Percentiles rank a stretch among this genome's conserved stretches.
phyloP scores from a whole-genome alignment of 2,113 vertebrate species.

The Hiodon alosoides region DNA sequence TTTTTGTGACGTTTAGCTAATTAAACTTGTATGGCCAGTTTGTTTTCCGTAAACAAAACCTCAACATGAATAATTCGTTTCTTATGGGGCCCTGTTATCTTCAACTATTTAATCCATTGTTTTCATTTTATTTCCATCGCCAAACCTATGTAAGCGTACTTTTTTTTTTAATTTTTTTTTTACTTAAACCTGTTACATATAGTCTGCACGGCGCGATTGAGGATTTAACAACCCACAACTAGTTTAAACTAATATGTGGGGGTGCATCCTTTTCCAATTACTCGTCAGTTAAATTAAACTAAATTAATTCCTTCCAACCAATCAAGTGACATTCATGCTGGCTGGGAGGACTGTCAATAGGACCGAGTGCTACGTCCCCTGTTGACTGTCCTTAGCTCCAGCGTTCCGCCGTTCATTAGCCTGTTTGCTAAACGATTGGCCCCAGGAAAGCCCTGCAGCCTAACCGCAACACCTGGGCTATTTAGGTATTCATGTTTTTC shows the following conservation, averaged over 20 bases:
- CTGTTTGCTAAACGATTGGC: constrained; percentile 68
- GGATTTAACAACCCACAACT: too few relatives aligned
- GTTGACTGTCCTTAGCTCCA: constrained; percentile 59
- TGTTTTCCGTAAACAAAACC: too few relatives aligned
- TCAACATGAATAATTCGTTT: too few relatives aligned
- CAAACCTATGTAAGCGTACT: too few relatives aligned
- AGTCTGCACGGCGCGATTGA: too few relatives aligned
- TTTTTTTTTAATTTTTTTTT: too few relatives aligned
- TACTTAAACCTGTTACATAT: too few relatives aligned
- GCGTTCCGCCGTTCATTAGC: constrained; percentile 64
- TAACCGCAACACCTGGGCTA: constrained; percentile 50
- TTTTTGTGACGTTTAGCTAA: too few relatives aligned
- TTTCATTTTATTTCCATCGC: too few relatives aligned
- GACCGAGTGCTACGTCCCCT: constrained; percentile 48
- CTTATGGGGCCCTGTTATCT: too few relatives aligned
- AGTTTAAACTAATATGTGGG: constrained; percentile 1
- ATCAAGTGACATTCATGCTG: constrained; percentile 57
- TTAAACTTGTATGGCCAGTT: too few relatives aligned
- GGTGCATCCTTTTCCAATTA: constrained; percentile 7
- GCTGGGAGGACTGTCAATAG: constrained; percentile 37
- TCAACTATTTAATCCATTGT: too few relatives aligned
- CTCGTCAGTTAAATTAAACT: constrained; percentile 17
- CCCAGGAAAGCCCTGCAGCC: constrained; percentile 64
- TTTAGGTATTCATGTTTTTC: constrained; percentile 44
- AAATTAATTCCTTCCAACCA: constrained; percentile 57